These are phyloP conservation scores for Aphaenogaster floridana DNA, from an alignment of 1,140 invertebrate species.

Conservation along the genomic window DNA sequence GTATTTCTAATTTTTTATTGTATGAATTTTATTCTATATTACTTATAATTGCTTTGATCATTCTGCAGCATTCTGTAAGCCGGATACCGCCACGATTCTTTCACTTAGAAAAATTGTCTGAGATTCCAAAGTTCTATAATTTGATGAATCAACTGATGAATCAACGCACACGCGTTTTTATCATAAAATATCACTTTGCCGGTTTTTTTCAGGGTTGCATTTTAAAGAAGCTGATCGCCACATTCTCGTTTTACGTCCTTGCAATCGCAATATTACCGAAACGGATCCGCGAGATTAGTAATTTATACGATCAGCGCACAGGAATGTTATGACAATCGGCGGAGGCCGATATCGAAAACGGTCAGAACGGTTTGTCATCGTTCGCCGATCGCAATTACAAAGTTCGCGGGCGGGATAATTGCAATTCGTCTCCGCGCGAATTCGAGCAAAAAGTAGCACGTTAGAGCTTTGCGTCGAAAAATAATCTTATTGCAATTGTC, in stretches of 20 bases:
- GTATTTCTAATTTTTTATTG: not conserved
- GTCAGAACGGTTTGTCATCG: not conserved
- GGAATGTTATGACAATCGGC: constrained; percentile 16
- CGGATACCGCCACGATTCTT: not conserved
- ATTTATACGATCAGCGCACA: constrained; percentile 36
- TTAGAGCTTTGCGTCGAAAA: constrained; percentile 2
- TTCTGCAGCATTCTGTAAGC: not conserved
- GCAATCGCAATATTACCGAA: constrained; percentile 44
- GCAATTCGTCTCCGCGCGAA: not conserved
- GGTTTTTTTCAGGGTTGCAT: not conserved
- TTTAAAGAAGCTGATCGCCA: not conserved
- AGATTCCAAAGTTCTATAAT: not conserved
- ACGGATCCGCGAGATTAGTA: constrained; percentile 61
- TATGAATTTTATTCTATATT: not conserved
- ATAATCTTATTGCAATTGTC: constrained; percentile 36
- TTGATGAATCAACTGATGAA: constrained; percentile 45
- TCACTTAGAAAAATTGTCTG: not conserved
- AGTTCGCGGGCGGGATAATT: not conserved
- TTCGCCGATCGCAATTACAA: not conserved
- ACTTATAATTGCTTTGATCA: not conserved
- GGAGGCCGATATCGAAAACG: constrained; percentile 12
- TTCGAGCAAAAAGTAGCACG: constrained; percentile 10
- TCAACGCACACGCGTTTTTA: not conserved
- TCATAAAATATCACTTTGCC: not conserved
- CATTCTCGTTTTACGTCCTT: constrained; percentile 17